phyloP scores from a whole-genome alignment of 2,113 vertebrate species.

The Cromileptes altivelis region DNA sequence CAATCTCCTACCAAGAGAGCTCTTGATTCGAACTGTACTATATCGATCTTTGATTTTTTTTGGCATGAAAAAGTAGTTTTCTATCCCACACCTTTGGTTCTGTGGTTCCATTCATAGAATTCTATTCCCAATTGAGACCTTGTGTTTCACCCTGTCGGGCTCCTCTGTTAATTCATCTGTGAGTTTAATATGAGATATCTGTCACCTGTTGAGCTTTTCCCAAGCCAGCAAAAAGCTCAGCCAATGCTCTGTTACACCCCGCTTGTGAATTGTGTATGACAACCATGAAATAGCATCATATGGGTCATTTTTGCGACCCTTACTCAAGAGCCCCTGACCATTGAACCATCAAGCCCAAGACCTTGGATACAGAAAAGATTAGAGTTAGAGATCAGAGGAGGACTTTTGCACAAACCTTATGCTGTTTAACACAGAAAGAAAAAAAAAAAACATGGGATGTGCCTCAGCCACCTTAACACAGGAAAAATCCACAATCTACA shows the following conservation, averaged over 20 bases:
- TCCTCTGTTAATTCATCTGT: conserved; percentile 65
- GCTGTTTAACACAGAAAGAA: background rate
- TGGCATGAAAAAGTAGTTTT: conserved; percentile 60
- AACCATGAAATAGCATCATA: conserved; percentile 41
- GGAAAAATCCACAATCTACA: conserved; percentile 1
- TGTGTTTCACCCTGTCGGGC: conserved; percentile 36
- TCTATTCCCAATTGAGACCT: conserved; percentile 53
- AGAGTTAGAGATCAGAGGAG: background rate
- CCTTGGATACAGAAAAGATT: background rate
- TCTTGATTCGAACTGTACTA: conserved; percentile 68
- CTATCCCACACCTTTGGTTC: conserved; percentile 44
- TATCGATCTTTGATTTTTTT: conserved; percentile 68
- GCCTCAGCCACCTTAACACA: background rate
- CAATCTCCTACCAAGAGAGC: conserved; percentile 65
- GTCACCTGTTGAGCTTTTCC: conserved; percentile 46
- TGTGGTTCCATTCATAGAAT: conserved; percentile 50
- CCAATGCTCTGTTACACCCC: conserved; percentile 16
- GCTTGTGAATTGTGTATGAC: conserved; percentile 47
- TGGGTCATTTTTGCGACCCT: conserved; percentile 35
- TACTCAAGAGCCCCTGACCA: background rate
- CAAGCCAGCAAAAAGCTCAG: conserved; percentile 29
- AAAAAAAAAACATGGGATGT: background rate
- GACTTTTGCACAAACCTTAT: background rate
- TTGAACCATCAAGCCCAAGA: background rate
- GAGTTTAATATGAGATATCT: conserved; percentile 55